Evolutionary conservation across 2,888 invertebrate species (phyloP).

Genomic region (Pherbina coryleti): DNA sequence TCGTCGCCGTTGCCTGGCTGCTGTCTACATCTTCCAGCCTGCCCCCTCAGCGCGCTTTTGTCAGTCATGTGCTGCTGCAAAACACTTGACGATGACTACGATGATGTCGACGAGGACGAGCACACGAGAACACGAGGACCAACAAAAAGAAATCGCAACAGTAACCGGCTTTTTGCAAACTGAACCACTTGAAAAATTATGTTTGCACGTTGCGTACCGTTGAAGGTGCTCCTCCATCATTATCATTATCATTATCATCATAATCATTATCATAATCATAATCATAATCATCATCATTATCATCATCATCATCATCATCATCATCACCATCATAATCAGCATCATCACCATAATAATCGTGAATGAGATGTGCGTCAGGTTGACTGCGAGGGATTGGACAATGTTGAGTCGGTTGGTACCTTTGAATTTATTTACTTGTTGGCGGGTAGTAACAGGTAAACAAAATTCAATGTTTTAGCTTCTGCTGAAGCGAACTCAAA

Average conservation of each 20-base stretch:
- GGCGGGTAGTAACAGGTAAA: background rate
- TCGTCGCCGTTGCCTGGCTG: slow-evolving; percentile 5
- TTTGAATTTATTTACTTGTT: too few relatives aligned
- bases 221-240: background rate
- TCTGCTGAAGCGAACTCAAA: too few relatives aligned
- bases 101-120: background rate
- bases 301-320: background rate
- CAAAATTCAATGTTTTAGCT: background rate
- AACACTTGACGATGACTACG: background rate
- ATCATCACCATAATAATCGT: too few relatives aligned
- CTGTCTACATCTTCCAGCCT: slow-evolving; percentile 9
- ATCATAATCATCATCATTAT: too few relatives aligned
- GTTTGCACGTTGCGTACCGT: slow-evolving; percentile 22
- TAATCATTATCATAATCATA: too few relatives aligned
- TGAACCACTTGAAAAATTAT: slow-evolving; percentile 43
- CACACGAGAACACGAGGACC: background rate
- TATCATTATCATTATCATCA: too few relatives aligned
- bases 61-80: slow-evolving; percentile 5
- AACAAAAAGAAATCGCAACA: slow-evolving; percentile 28
- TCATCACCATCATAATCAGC: too few relatives aligned
- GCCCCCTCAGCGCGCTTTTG: background rate
- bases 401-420: background rate
- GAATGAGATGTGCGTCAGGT: too few relatives aligned
- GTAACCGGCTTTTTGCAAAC: slow-evolving; percentile 39
- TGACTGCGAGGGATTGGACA: too few relatives aligned